A percentile compares a stretch with the other conserved stretches of the same genome.
Evolutionary conservation across 2,113 vertebrate genomes (phyloP).

Genomic region (Oophaga pumilio): DNA sequence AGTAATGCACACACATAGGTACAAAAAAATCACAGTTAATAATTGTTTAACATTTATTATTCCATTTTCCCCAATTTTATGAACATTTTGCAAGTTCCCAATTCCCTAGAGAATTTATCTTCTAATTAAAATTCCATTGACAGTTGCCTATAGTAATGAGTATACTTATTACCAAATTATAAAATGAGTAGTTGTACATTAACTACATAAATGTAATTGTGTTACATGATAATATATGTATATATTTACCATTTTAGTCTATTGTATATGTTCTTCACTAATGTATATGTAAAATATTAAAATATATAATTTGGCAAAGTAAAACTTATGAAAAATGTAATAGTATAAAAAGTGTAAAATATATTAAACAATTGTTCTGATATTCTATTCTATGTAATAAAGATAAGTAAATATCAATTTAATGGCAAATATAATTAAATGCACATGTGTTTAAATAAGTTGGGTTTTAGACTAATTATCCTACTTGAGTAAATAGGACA

Average conservation of each 20-base stretch:
- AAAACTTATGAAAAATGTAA: background rate
- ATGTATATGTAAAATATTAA: background rate
- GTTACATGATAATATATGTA: background rate
- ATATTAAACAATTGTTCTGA: background rate
- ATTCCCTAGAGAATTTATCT: slow-evolving; percentile 12
- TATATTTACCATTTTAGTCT: background rate
- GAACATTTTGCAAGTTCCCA: background rate
- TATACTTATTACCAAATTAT: slow-evolving; percentile 3
- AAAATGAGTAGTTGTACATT: background rate
- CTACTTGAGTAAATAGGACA: background rate
- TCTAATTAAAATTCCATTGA: slow-evolving; percentile 15
- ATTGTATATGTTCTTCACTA: background rate
- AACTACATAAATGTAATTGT: background rate
- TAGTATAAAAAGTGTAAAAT: background rate
- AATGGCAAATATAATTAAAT: background rate
- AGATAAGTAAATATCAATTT: background rate
- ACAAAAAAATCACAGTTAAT: background rate
- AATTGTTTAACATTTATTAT: background rate
- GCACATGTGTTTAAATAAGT: background rate
- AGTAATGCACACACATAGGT: no score
- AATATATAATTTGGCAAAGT: background rate
- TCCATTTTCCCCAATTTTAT: background rate
- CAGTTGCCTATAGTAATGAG: background rate
- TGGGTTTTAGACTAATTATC: background rate
- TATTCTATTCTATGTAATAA: background rate